Evolutionary conservation across 2,797 vertebrate genomes (phyloP).

Genomic region (Schizopygopsis malacanthus): DNA sequence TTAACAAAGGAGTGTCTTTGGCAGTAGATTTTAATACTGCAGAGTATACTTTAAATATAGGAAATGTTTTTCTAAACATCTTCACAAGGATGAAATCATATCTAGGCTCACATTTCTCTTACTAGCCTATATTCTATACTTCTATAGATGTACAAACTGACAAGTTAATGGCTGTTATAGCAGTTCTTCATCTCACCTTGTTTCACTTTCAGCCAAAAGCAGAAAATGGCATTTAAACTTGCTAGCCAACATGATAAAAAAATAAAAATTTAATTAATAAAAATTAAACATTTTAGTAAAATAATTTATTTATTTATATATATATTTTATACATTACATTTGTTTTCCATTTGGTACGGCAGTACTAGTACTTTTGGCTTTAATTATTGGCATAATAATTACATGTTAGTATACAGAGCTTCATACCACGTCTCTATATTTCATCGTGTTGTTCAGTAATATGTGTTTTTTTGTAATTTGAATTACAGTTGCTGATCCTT

Average conservation of each 20-base stretch:
- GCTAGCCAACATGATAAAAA: background rate
- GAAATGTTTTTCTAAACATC: background rate
- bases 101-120: background rate
- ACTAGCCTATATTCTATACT: no score
- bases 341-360: background rate
- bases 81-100: background rate
- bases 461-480: background rate
- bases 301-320: no score
- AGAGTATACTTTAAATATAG: background rate
- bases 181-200: background rate
- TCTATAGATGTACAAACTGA: background rate
- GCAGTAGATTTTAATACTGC: background rate
- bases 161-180: background rate
- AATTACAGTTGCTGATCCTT: background rate
- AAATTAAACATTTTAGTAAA: no score
- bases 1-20: slow-evolving; percentile 42
- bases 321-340: no score
- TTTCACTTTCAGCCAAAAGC: background rate
- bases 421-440: background rate
- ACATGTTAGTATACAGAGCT: background rate
- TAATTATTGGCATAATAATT: background rate
- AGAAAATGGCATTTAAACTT: background rate
- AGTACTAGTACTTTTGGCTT: background rate
- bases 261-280: background rate
- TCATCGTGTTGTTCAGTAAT: background rate